These are phyloP conservation scores for Oryzias celebensis DNA, from an alignment of 2,113 vertebrate genomes.

Conservation along the genomic window DNA sequence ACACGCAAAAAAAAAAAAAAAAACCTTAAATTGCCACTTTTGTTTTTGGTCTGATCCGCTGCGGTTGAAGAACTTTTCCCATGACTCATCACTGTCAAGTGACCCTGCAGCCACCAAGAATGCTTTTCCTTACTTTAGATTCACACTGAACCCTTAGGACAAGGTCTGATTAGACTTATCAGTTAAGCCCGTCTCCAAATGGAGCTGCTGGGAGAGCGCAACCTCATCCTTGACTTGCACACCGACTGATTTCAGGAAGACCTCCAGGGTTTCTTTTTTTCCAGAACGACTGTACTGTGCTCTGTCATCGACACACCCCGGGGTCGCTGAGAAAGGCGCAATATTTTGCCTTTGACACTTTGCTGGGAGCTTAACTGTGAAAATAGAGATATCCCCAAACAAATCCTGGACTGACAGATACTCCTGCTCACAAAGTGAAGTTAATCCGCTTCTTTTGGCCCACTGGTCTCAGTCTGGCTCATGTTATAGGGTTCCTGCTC, in stretches of 20 bases:
- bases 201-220: conserved; percentile 7
- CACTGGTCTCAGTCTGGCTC: conserved; percentile 42
- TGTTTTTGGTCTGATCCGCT: too few species aligned
- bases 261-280: conserved; percentile 7
- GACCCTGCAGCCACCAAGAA: too few species aligned
- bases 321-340: conserved; percentile 17
- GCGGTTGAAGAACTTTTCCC: too few species aligned
- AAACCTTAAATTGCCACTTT: too few species aligned
- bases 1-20: too few species aligned
- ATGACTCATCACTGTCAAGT: too few species aligned
- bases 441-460: conserved; percentile 52
- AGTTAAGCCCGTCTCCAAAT: too few species aligned
- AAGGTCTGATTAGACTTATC: too few species aligned
- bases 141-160: too few species aligned
- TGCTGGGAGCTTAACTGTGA: conserved; percentile 39
- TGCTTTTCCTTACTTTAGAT: too few species aligned
- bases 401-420: conserved; percentile 57
- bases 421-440: conserved; percentile 55
- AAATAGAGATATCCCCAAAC: conserved; percentile 54
- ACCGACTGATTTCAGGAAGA: conserved; percentile 36
- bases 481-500: conserved; percentile 41
- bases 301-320: conserved; percentile 13
- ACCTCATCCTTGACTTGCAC: conserved; percentile 24
- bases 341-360: conserved; percentile 42
- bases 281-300: not conserved